phyloP scores from a whole-genome alignment of 2,797 vertebrate species.

The Chelonia mydas region DNA sequence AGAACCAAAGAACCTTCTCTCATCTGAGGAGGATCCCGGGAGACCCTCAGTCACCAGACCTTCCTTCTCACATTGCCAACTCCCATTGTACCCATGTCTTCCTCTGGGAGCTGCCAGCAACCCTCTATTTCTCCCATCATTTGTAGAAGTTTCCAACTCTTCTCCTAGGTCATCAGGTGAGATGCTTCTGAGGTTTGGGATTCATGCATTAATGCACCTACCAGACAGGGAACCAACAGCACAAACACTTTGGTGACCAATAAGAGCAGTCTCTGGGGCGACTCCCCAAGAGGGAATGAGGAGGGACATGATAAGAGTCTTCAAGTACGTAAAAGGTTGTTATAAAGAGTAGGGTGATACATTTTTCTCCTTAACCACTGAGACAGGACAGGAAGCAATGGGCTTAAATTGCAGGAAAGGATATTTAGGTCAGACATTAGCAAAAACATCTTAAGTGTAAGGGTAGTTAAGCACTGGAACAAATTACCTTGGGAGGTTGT shows the following conservation, averaged over 20 bases:
- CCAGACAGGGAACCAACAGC: not conserved
- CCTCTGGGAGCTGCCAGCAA: not conserved
- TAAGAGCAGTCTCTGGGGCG: not conserved
- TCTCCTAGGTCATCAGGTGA: not conserved
- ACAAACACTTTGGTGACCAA: not conserved
- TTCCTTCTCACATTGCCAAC: not conserved
- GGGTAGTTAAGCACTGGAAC: not conserved
- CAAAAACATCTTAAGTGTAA: not conserved
- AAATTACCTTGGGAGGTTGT: not conserved
- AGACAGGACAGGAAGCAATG: not conserved
- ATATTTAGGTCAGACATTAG: not conserved
- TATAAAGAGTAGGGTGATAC: not conserved
- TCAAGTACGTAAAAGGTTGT: not conserved
- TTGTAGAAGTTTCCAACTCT: not conserved
- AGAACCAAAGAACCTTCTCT: not conserved
- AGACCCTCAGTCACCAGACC: not conserved
- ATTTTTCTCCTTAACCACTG: not conserved
- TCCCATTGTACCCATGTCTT: not conserved
- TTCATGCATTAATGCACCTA: not conserved
- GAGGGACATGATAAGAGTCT: not conserved
- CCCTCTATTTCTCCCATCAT: not conserved
- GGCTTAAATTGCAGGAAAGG: not conserved
- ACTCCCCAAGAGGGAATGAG: not conserved
- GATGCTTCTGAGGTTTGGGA: not conserved
- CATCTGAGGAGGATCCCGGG: not conserved